Percentiles rank a stretch among this genome's conserved stretches.
phyloP scores from a whole-genome alignment of 2,888 invertebrate species.

The Margaritifera margaritifera region DNA sequence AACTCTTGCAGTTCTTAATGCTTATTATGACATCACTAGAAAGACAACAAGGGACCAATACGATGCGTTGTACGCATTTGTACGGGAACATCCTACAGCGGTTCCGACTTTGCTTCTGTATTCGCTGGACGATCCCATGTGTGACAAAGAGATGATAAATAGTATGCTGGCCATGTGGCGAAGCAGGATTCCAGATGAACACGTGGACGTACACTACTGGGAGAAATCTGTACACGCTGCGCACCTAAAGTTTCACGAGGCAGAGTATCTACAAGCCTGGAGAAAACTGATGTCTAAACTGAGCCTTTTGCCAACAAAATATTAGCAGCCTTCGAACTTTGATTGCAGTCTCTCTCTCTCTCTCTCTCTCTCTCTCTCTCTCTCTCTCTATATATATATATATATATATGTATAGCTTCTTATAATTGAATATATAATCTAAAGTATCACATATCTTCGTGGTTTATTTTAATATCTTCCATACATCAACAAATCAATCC shows the following conservation, averaged over 20 bases:
- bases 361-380: too few species aligned
- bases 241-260: constrained; percentile 37
- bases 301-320: background rate
- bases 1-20: constrained; percentile 17
- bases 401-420: too few species aligned
- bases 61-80: constrained; percentile 32
- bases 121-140: constrained; percentile 48
- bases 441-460: too few species aligned
- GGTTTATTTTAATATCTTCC: too few species aligned
- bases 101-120: constrained; percentile 44
- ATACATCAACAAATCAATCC: too few species aligned
- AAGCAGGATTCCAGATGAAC: constrained; percentile 19
- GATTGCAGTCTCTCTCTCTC: too few species aligned
- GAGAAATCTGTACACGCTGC: constrained; percentile 41
- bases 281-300: constrained; percentile 20
- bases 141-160: constrained; percentile 29
- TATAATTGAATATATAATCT: too few species aligned
- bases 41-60: constrained; percentile 41
- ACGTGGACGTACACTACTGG: constrained; percentile 32
- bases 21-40: constrained; percentile 39
- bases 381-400: too few species aligned
- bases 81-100: constrained; percentile 30
- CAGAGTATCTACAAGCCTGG: constrained; percentile 37
- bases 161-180: constrained; percentile 34
- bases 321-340: too few species aligned